Evolutionary conservation across 2,888 invertebrate genomes (phyloP).

Genomic region (Drosophila suboccidentalis): DNA sequence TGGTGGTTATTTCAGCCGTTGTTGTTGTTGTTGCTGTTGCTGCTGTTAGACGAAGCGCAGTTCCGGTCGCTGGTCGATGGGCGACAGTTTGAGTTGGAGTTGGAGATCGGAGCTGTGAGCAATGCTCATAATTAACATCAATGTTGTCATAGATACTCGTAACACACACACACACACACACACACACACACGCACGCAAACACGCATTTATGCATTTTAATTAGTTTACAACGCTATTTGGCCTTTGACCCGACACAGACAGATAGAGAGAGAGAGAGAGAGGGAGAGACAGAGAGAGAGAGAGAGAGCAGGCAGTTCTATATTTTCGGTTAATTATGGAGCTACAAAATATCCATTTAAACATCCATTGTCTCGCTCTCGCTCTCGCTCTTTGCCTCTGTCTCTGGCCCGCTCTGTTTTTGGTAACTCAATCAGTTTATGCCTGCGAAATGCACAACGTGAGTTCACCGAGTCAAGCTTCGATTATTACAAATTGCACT

Average conservation of each 20-base stretch:
- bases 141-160: slow-evolving; percentile 44
- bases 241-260: slow-evolving; percentile 21
- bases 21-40: slow-evolving; percentile 37
- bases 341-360: slow-evolving; percentile 61
- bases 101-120: slow-evolving; percentile 43
- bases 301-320: slow-evolving; percentile 7
- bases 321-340: slow-evolving; percentile 57
- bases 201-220: slow-evolving; percentile 67
- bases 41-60: slow-evolving; percentile 69
- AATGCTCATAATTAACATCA: slow-evolving; percentile 60
- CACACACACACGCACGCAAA: slow-evolving; percentile 15
- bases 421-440: slow-evolving; percentile 55
- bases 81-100: slow-evolving; percentile 11
- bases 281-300: too few relatives aligned
- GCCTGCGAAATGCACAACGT: slow-evolving; percentile 39
- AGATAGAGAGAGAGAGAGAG: neutral
- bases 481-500: slow-evolving; percentile 68
- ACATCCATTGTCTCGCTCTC: slow-evolving; percentile 27
- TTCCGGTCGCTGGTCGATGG: slow-evolving; percentile 57
- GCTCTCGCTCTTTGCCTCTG: neutral
- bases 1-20: slow-evolving; percentile 42
- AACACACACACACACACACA: neutral
- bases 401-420: neutral
- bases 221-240: slow-evolving; percentile 65
- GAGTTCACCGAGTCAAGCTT: slow-evolving; percentile 25